Evolutionary conservation across 1,140 invertebrate species (phyloP).

Genomic region (Pogonomyrmex californicus): DNA sequence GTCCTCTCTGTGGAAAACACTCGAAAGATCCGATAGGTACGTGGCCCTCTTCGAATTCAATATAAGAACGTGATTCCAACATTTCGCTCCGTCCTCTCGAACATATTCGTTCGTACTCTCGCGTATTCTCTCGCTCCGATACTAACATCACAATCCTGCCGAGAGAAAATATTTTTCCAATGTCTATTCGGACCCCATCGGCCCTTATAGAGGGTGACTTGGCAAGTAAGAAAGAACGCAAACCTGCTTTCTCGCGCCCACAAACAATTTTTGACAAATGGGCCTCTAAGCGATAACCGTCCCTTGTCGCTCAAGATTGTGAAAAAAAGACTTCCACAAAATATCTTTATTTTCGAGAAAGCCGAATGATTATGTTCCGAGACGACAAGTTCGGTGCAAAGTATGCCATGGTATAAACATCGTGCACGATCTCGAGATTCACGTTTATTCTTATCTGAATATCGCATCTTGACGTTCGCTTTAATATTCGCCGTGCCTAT

Average conservation of each 20-base stretch:
- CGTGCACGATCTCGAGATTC: background rate
- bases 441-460: slow-evolving; percentile 15
- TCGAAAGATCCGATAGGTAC: slow-evolving; percentile 22
- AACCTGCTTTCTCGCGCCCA: slow-evolving; percentile 54
- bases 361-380: slow-evolving; percentile 11
- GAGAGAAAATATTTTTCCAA: slow-evolving; percentile 66
- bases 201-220: slow-evolving; percentile 72
- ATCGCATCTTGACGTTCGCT: slow-evolving; percentile 17
- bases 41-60: slow-evolving; percentile 53
- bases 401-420: background rate
- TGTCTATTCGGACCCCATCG: slow-evolving; percentile 48
- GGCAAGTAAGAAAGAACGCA: slow-evolving; percentile 51
- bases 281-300: slow-evolving; percentile 63
- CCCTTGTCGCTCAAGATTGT: slow-evolving; percentile 42
- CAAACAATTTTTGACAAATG: slow-evolving; percentile 79
- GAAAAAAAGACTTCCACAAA: slow-evolving; percentile 39
- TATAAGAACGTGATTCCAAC: slow-evolving; percentile 66
- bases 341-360: slow-evolving; percentile 20
- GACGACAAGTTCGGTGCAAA: background rate
- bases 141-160: slow-evolving; percentile 24
- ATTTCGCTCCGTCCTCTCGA: slow-evolving; percentile 16
- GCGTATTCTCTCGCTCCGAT: slow-evolving; percentile 18
- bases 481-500: background rate
- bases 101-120: background rate
- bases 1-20: slow-evolving; percentile 59